Base-by-base conservation (phyloP, 2,888 invertebrate species). In the Drosophila rubida region DNA sequence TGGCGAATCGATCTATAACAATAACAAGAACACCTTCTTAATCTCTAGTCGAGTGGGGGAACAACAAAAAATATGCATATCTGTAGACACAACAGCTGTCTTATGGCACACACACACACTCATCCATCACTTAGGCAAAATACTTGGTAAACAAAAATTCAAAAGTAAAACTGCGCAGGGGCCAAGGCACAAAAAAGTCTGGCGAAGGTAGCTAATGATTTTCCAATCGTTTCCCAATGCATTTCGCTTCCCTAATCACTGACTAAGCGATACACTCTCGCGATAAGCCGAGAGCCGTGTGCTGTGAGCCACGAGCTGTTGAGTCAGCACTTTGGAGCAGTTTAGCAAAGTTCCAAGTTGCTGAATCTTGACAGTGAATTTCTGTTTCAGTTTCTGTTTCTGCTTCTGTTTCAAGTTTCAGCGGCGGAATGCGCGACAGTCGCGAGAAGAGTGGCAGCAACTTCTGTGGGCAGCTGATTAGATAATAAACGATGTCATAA, bases 1-100 rank as follows among this genome's bases (percentile, higher is more conserved):
- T 42, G 57, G 57, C 49, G 42, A 69, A 69, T 61, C 69, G 75
- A 74, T 74, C 42, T 44, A 69, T 44, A 39, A 54, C 19, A 32
- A 58, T 42, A 59, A 42, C 59, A 53, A 42, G 53, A 53, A 53
- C 59, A 48, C 22, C 42, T 41, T 65, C 42, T 41, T 65, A 53
- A 65, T 65, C 51, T 48, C 46, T 27, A 46, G 27, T 35, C 41
- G 23, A 35, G 61, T 25, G 37, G 23, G 35, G 6, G 6, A 23
- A 4, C 5, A 25, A 25, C 3, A 19, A 8, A 11, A 39, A 7
- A 27, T 11, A 50, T 16, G 13, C 2, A 27, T n/a, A 51, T 4
- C 32, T 19, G 5, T 30, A 30, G 32, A 32, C 27, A 25, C 37
- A 57, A 41, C 32, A 51, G 45, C 54, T 54, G 46, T 48, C 35